Evolutionary conservation across 1,140 invertebrate species (phyloP).

Genomic region (Eurosta solidaginis): DNA sequence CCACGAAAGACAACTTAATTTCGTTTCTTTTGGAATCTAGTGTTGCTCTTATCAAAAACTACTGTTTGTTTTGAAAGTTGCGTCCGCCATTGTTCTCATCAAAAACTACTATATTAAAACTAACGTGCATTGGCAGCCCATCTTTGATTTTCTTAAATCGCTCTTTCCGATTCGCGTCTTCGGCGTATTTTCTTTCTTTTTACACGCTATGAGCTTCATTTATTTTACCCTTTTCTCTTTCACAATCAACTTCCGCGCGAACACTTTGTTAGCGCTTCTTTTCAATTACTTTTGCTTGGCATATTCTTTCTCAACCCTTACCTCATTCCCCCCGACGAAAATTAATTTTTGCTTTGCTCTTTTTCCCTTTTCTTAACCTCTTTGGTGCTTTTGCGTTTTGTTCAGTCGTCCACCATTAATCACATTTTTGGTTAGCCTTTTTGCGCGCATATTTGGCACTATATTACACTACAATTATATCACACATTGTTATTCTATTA

Average conservation of each 20-base stretch:
- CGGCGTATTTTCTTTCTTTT: not conserved
- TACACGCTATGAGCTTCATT: not conserved
- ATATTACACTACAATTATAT: not conserved
- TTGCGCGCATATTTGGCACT: not conserved
- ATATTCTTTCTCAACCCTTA: constrained; percentile 8
- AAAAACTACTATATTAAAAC: not conserved
- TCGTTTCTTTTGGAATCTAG: too few relatives aligned
- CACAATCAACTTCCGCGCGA: not conserved
- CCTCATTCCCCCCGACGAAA: not conserved
- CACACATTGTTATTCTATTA: not conserved
- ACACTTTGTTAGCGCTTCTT: constrained; percentile 14
- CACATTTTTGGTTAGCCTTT: not conserved
- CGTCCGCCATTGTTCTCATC: too few relatives aligned
- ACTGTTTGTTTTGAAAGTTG: too few relatives aligned
- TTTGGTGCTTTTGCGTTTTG: not conserved
- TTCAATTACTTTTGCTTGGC: not conserved
- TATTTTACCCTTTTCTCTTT: not conserved
- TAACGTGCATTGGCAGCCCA: not conserved
- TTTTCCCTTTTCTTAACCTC: not conserved
- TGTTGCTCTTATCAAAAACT: too few relatives aligned
- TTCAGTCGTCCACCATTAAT: not conserved
- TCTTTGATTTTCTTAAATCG: not conserved
- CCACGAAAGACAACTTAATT: too few relatives aligned
- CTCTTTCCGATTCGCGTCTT: constrained; percentile 14
- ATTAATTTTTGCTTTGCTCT: not conserved